Evolutionary conservation across 1,140 invertebrate species (phyloP), one percentile per base, ranked within the genome.

Genomic region (Drosophila arawakana): DNA sequence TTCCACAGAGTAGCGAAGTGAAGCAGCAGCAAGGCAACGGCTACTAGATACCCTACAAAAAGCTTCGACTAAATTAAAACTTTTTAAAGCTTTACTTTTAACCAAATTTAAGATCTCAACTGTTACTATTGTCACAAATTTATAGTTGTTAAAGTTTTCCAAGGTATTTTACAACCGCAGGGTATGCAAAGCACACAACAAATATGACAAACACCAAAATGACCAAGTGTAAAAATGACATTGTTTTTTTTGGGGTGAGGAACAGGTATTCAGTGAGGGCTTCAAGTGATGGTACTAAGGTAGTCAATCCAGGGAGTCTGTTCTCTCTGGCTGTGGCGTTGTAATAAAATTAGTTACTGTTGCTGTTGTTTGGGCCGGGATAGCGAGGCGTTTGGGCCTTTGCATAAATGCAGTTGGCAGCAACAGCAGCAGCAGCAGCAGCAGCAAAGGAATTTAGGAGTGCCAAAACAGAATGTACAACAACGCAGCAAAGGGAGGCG

Each of bases 141-240:
- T 30, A 30, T 2, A 30, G 25, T 3, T 30, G 25, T 30, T 30
- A 30, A 30, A 30, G 25, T 30, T 30, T 30, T 30, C 25, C 18
- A 2, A 21, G n/a, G n/a, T 18, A 58, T 58, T 43, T 25, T 25
- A 49, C 25, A 2, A 44, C 34, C 13, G 18, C 57, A 59, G 21
- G 30, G 30, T 57, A 65, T 50, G 47, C 35, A 30, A 43, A 68
- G 55, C 21, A 49, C 15, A 44, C n/a, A 44, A 41, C 41, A 46
- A 52, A 66, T 63, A 58, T 52, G 76, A 59, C 63, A 57, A 73
- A 77, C 65, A 60, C 59, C 81, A 77, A 78, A 88, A 89, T 88
- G 84, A 83, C 84, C 76, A 74, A 83, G 84, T 88, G 84, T 78
- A 86, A 88, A 85, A 83, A 80, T 83, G 76, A 89, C 84, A 86